Base-by-base conservation (phyloP, 2,797 vertebrate genomes). In the Pagetopsis macropterus region DNA sequence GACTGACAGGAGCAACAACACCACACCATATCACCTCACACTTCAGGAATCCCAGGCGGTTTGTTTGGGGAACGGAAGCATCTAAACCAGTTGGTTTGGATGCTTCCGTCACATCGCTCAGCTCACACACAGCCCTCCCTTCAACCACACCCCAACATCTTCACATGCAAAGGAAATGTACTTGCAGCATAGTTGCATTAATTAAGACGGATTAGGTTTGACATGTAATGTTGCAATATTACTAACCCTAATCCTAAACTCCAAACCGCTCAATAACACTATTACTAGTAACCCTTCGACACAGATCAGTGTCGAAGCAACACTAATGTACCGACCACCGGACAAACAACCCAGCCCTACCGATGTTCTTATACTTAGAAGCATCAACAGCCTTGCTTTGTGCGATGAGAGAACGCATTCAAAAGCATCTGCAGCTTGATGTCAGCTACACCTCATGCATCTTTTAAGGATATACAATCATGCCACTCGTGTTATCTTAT, bases 51-150 rank as follows among this genome's bases (percentile, higher is more conserved):
- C 70, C 75, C 3, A 82, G 84, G 51, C 76, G 54, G 72, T 68
- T 80, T 79, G 72, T 52, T 82, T 57, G 48, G 43, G 70, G 72
- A 84, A 89, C 70, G 86, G 71, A 13, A 68, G 69, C 63, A 62
- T 85, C 48, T 31, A 82, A 94, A 94, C 94, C 87, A 72, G 94
- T 93, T 52, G 59, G 93, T 91, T 84, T 68, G 82, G 88, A 89
- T 90, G 82, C 72, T 87, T 57, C 86, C 72, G 50, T 66, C 69
- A 41, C 60, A 21, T 50, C 17, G 43, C 66, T 71, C 55, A 69
- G 55, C 33, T 9, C 46, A 10, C 54, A 61, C 44, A 43, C 72
- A 62, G 12, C 6, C 23, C 55, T 49, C 7, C 48, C 51, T 45
- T 43, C 15, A 70, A 55, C 84, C 88, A 78, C 89, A 82, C 89